Evolutionary conservation across 2,888 invertebrate genomes (phyloP).

Genomic region (Drosophila formosana): DNA sequence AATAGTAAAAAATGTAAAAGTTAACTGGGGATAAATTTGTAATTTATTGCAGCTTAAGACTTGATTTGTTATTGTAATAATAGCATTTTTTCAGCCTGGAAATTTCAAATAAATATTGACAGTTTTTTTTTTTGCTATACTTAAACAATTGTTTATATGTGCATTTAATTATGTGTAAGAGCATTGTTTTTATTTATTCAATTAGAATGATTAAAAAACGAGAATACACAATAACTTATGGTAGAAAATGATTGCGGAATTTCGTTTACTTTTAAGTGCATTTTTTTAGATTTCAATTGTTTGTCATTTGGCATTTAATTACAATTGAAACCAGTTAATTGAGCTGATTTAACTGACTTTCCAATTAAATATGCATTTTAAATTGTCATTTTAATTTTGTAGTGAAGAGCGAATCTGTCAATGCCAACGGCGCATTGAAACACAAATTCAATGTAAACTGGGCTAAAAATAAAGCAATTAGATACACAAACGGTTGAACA

Average conservation of each 20-base stretch:
- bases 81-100: conserved; percentile 4
- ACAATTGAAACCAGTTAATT: conserved; percentile 25
- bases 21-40: conserved; percentile 3
- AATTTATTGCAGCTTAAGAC: conserved; percentile 19
- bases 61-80: conserved; percentile 38
- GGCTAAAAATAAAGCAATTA: conserved; percentile 45
- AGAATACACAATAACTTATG: background rate
- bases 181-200: conserved; percentile 38
- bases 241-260: conserved; percentile 7
- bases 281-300: conserved; percentile 7
- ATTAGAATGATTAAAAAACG: conserved; percentile 33
- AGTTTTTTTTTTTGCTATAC: conserved; percentile 3
- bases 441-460: background rate
- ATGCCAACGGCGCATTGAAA: background rate
- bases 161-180: conserved; percentile 27
- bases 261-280: conserved; percentile 14
- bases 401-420: background rate
- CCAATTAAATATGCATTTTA: conserved; percentile 10
- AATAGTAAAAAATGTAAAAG: background rate
- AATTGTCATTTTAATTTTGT: conserved; percentile 3
- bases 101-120: conserved; percentile 9
- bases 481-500: conserved; percentile 35
- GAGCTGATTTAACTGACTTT: conserved; percentile 7
- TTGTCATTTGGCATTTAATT: conserved; percentile 29
- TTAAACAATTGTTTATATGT: conserved; percentile 8